Evolutionary conservation across 1,140 invertebrate species (phyloP), one percentile per base, ranked within the genome.

Genomic region (Papilio polyxenes): DNA sequence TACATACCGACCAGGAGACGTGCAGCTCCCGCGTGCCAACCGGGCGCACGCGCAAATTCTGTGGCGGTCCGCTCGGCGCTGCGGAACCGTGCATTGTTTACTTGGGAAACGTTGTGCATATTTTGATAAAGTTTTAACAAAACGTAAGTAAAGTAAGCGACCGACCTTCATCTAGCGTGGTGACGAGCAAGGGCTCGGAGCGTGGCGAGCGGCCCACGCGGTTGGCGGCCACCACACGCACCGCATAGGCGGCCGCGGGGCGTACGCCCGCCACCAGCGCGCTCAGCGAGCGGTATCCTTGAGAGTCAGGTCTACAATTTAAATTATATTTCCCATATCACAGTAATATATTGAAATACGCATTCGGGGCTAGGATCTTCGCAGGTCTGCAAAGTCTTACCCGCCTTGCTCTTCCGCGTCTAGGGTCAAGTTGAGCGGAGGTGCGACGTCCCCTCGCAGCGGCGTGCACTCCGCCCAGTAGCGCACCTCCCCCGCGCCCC

Each of bases 161-260:
- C 65, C 20, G 80, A 96, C 96, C 95, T 96, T 98, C 97, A 93
- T 98, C 97, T 62, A 97, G 95, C 9, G 97, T 98, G 75, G 95
- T 96, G 48, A 97, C 96, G 13, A 95, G 94, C 1, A 97, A 94
- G 0, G 95, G 93, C 17, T 96, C 95, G 20, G 97, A 97, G 1
- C 96, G 96, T 20, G 96, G 94, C 53, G 97, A 97, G 23, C 95
- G 92, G 37, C 97, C 97, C 11, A 97, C 96, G 75, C 96, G 95
- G 90, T 97, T 97, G 79, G 96, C 95, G 4, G 97, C 97, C 65
- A 96, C 93, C 40, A 98, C 92, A 4, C 97, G 92, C 80, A 98
- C 53, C 0, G 89, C 88, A 79, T 91, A 91, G 3, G 86, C 88
- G 2, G 83, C 83, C 3, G 89, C 90, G 4, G 91, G 89, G 6